A percentile compares a stretch with the other conserved stretches of the same genome.
phyloP scores from a whole-genome alignment of 2,888 invertebrate genomes.

The Tetragonula carbonaria region DNA sequence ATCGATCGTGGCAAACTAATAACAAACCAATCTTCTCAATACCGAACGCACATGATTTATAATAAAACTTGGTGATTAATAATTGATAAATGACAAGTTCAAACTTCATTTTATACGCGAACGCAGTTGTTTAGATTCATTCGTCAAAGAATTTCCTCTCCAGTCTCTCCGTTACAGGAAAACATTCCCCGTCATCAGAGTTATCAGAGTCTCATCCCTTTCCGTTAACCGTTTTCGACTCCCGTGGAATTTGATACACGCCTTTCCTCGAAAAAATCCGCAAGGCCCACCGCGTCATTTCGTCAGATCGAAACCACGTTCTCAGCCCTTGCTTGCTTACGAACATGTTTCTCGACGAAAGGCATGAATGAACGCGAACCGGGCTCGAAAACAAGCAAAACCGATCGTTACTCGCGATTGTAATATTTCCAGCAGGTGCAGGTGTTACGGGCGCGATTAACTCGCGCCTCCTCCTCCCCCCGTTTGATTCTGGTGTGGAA shows the following conservation, averaged over 20 bases:
- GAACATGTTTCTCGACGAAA: not conserved
- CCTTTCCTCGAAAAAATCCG: not conserved
- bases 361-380: conserved; percentile 12
- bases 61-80: too few relatives aligned
- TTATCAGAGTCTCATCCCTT: not conserved
- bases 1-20: too few relatives aligned
- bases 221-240: not conserved
- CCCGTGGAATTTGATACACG: not conserved
- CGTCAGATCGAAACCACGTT: not conserved
- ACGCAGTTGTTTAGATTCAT: not conserved
- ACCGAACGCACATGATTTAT: too few relatives aligned
- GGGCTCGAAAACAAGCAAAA: not conserved
- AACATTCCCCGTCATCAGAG: not conserved
- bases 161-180: fast-evolving
- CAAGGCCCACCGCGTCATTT: not conserved
- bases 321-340: not conserved
- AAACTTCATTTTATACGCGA: too few relatives aligned
- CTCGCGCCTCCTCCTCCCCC: not conserved
- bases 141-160: not conserved
- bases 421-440: conserved; percentile 29
- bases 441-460: conserved; percentile 47
- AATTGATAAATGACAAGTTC: too few relatives aligned
- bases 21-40: too few relatives aligned
- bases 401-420: not conserved
- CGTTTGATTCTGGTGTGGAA: conserved; percentile 2